Percentiles rank a stretch among this genome's conserved stretches.
These are phyloP conservation scores for Drosophila fuyamai DNA, from an alignment of 1,140 invertebrate species.

Conservation along the genomic window DNA sequence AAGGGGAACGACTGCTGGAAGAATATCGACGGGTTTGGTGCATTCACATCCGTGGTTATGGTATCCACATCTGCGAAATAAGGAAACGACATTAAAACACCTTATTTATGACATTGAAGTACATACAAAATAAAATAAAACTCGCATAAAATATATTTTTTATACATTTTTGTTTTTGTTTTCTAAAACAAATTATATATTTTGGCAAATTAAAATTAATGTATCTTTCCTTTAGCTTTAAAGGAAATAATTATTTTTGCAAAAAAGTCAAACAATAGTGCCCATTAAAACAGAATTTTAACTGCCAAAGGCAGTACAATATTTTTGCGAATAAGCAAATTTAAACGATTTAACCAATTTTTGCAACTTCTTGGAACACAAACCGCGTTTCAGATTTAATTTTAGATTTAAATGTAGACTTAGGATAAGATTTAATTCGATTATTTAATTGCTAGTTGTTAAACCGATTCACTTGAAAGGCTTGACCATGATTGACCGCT, in stretches of 20 bases:
- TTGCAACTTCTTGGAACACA: neutral
- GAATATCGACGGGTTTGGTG: slow-evolving; percentile 71
- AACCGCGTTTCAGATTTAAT: neutral
- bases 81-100: neutral
- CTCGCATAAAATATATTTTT: too few species aligned
- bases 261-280: too few species aligned
- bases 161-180: too few species aligned
- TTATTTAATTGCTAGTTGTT: too few species aligned
- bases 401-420: neutral
- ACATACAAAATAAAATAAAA: neutral
- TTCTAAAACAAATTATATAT: too few species aligned
- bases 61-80: slow-evolving; percentile 66
- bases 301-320: too few species aligned
- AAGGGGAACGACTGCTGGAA: slow-evolving; percentile 83
- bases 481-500: too few species aligned
- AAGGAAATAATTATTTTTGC: too few species aligned
- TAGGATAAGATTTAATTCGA: neutral
- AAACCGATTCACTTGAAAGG: too few species aligned
- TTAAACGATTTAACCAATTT: neutral
- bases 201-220: too few species aligned
- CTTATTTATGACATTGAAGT: neutral
- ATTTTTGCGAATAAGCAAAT: neutral
- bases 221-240: too few species aligned
- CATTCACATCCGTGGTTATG: slow-evolving; percentile 71
- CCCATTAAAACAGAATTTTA: too few species aligned